Percentiles rank a stretch among this genome's conserved stretches.
These are phyloP conservation scores for Eumerus sabulonum DNA, from an alignment of 2,888 invertebrate species.

Conservation along the genomic window DNA sequence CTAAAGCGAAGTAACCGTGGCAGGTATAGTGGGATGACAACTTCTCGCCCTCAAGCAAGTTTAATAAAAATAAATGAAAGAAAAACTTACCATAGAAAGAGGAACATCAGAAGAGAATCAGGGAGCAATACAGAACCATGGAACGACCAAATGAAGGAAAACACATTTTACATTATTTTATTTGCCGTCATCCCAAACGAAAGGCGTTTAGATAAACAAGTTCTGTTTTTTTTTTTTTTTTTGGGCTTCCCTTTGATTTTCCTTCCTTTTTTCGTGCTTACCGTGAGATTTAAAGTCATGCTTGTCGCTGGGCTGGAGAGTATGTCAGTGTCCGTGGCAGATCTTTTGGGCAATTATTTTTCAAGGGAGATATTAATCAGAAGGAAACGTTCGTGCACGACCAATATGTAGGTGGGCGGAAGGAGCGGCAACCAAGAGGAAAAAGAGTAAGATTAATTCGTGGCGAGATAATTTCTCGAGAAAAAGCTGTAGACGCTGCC, in stretches of 20 bases:
- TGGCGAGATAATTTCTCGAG: slow-evolving; percentile 44
- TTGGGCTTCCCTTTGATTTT: background rate
- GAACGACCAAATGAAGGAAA: slow-evolving; percentile 13
- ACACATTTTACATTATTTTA: slow-evolving; percentile 56
- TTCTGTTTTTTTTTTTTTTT: slow-evolving; percentile 11
- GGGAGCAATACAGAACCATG: background rate
- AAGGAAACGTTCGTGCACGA: slow-evolving; percentile 54
- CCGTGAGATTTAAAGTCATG: slow-evolving; percentile 55
- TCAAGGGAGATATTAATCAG: slow-evolving; percentile 61
- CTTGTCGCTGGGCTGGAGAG: slow-evolving; percentile 34
- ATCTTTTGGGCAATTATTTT: slow-evolving; percentile 66
- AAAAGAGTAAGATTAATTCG: slow-evolving; percentile 50
- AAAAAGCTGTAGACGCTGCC: slow-evolving; percentile 14
- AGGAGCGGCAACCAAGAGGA: background rate
- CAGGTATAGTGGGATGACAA: background rate
- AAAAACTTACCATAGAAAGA: slow-evolving; percentile 12
- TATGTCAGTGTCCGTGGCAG: slow-evolving; percentile 64
- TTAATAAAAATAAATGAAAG: slow-evolving; percentile 54
- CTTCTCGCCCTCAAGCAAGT: slow-evolving; percentile 42
- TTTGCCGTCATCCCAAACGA: slow-evolving; percentile 23
- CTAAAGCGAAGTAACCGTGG: background rate
- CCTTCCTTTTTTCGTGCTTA: too few relatives aligned
- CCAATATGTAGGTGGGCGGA: slow-evolving; percentile 3
- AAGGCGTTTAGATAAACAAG: slow-evolving; percentile 57
- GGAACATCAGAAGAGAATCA: background rate